phyloP scores from a whole-genome alignment of 2,888 invertebrate species.

The Leptinotarsa rubiginosa region DNA sequence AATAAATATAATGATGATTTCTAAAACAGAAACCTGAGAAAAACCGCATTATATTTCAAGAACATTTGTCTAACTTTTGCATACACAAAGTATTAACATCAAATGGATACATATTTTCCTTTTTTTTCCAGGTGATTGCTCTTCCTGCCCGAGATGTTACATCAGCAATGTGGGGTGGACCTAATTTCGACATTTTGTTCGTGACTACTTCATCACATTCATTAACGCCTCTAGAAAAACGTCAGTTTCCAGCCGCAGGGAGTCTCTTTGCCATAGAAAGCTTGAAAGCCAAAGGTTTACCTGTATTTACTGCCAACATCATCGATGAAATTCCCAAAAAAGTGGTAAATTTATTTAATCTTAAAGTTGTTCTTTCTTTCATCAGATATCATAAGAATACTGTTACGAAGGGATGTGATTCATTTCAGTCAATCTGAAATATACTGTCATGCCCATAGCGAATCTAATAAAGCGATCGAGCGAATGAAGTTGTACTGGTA shows the following conservation, averaged over 20 bases:
- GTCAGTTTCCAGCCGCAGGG: constrained; percentile 67
- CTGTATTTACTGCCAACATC: constrained; percentile 58
- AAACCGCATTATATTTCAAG: too few relatives aligned
- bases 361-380: too few relatives aligned
- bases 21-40: too few relatives aligned
- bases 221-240: constrained; percentile 54
- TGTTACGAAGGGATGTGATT: too few relatives aligned
- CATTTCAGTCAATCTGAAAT: too few relatives aligned
- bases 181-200: constrained; percentile 71
- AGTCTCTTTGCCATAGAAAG: constrained; percentile 62
- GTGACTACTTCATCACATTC: constrained; percentile 70
- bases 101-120: not conserved
- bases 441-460: too few relatives aligned
- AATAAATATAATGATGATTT: too few relatives aligned
- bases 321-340: constrained; percentile 46
- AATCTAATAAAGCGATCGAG: too few relatives aligned
- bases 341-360: constrained; percentile 27
- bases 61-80: too few relatives aligned
- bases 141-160: constrained; percentile 72
- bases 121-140: constrained; percentile 45
- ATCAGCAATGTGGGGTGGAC: constrained; percentile 75
- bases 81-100: not conserved
- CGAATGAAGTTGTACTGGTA: too few relatives aligned
- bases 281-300: constrained; percentile 58
- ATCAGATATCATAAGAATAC: too few relatives aligned